phyloP scores from a whole-genome alignment of 2,113 vertebrate species.

The Calyptomena viridis region DNA sequence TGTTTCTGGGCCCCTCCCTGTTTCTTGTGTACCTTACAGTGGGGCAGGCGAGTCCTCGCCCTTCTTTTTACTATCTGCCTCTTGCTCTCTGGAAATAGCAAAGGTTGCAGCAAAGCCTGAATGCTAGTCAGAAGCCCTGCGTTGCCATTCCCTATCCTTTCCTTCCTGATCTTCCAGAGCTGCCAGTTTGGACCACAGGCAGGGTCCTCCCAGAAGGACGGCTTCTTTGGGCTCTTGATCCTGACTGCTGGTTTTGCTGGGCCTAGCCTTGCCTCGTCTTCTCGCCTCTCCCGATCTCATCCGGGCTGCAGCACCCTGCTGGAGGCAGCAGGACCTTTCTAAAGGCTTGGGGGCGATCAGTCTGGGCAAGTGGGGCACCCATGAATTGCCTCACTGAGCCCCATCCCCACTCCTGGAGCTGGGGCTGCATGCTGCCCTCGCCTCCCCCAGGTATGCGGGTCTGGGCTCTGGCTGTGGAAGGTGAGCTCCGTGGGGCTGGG shows the following conservation, averaged over 20 bases:
- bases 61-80: background rate
- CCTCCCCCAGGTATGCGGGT: background rate
- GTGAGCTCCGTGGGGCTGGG: accelerated
- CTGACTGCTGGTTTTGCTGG: background rate
- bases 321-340: background rate
- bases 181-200: accelerated
- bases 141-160: accelerated
- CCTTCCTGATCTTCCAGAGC: background rate
- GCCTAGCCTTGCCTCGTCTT: background rate
- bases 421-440: background rate
- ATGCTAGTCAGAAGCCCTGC: background rate
- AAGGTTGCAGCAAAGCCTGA: background rate
- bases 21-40: slow-evolving; percentile 2
- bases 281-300: accelerated
- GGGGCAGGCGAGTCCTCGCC: background rate
- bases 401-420: slow-evolving; percentile 23
- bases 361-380: background rate
- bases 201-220: background rate
- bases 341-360: accelerated
- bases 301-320: accelerated
- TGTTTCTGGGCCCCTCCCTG: background rate
- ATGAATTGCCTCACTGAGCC: background rate
- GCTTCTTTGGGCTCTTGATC: background rate
- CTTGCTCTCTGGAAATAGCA: background rate
- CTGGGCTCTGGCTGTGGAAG: background rate